These are phyloP conservation scores for Drusus annulatus DNA, from an alignment of 1,140 invertebrate species.

Conservation along the genomic window DNA sequence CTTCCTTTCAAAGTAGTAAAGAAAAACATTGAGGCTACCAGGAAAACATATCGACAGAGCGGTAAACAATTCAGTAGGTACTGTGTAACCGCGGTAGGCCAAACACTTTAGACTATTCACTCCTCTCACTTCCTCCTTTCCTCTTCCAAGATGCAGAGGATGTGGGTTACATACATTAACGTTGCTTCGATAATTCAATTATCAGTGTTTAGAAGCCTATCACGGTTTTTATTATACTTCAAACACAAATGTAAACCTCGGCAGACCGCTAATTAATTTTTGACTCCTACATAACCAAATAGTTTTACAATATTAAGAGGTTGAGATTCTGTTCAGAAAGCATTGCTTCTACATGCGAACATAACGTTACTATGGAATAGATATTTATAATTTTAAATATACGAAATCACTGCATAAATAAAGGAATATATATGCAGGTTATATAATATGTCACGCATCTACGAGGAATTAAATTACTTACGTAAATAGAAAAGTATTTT, in stretches of 20 bases:
- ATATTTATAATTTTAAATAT: too few species aligned
- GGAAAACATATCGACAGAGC: not conserved
- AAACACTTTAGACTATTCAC: conserved; percentile 1
- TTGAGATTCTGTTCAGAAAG: too few species aligned
- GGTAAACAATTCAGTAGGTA: not conserved
- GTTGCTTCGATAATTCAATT: conserved; percentile 51
- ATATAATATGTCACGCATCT: too few species aligned
- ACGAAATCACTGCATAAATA: too few species aligned
- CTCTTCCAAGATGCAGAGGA: not conserved
- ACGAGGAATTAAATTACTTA: too few species aligned
- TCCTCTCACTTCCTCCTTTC: conserved; percentile 20
- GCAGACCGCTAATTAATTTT: conserved; percentile 45
- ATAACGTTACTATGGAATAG: not conserved
- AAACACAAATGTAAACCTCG: conserved; percentile 29
- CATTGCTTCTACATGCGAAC: not conserved
- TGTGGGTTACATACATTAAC: conserved; percentile 50
- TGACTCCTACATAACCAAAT: not conserved
- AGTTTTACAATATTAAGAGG: too few species aligned
- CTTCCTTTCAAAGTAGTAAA: too few species aligned
- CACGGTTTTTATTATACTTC: conserved; percentile 44
- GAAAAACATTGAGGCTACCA: not conserved
- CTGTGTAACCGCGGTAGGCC: conserved; percentile 38
- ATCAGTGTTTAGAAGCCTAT: conserved; percentile 49
- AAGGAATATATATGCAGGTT: too few species aligned
- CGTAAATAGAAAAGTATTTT: too few species aligned